These are phyloP conservation scores for Falco rusticolus DNA, from an alignment of 2,797 vertebrate genomes.

Conservation along the genomic window DNA sequence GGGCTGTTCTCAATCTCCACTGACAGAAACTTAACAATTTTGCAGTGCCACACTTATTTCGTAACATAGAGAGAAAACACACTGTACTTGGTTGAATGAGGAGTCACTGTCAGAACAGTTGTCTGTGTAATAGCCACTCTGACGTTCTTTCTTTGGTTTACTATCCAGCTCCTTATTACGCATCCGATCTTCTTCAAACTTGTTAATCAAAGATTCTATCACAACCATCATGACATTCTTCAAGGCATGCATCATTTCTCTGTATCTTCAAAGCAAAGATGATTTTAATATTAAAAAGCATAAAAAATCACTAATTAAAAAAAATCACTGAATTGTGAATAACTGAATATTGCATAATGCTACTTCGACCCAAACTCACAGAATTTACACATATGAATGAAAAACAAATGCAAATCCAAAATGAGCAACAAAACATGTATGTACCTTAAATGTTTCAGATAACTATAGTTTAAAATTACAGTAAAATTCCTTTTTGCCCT, in stretches of 20 bases:
- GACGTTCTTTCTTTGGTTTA: constrained; percentile 78
- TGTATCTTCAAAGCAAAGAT: constrained; percentile 82
- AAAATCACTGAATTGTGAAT: background rate
- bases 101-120: constrained; percentile 96
- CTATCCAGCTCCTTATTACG: constrained; percentile 82
- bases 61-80: background rate
- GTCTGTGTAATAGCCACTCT: constrained; percentile 82
- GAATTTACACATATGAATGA: background rate
- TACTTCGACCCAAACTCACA: background rate
- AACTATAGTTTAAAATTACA: background rate
- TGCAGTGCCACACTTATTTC: background rate
- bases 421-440: background rate
- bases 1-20: background rate
- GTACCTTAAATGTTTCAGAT: background rate
- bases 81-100: constrained; percentile 90
- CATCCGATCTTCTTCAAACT: constrained; percentile 90
- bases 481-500: background rate
- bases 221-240: constrained; percentile 89
- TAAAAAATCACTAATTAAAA: background rate
- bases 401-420: background rate
- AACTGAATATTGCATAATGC: background rate
- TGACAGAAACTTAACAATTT: background rate
- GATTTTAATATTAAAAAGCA: background rate
- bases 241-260: constrained; percentile 90
- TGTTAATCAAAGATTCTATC: constrained; percentile 90